Conservation (phyloP, 2,888 invertebrate species). For the Pammene aurita region DNA sequence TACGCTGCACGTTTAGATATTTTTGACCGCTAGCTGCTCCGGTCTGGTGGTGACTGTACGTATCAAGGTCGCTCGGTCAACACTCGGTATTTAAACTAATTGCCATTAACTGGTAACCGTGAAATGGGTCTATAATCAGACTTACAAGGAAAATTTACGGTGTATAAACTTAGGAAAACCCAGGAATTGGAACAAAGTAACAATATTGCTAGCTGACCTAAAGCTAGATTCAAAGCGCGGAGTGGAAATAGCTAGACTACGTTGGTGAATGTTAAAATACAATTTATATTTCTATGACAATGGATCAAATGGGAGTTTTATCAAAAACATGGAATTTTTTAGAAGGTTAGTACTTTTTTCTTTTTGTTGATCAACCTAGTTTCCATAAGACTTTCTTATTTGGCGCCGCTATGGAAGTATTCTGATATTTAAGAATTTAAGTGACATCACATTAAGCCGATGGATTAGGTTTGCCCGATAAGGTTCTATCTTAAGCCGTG, state of each 20-base stretch:
- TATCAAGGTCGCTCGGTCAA: slow-evolving; percentile 33
- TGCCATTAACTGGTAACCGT: slow-evolving; percentile 37
- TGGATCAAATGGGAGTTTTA: slow-evolving; percentile 4
- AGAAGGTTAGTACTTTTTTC: slow-evolving; percentile 24
- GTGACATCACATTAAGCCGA: not conserved
- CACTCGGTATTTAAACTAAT: slow-evolving; percentile 16
- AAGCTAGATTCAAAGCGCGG: not conserved
- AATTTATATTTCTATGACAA: slow-evolving; percentile 8
- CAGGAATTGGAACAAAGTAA: slow-evolving; percentile 15
- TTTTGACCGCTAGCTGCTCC: too few species aligned
- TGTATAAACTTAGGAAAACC: slow-evolving; percentile 13
- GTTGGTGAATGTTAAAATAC: too few species aligned
- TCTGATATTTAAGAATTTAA: not conserved
- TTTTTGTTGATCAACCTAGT: slow-evolving; percentile 29
- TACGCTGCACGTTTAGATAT: too few species aligned
- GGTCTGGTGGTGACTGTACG: too few species aligned
- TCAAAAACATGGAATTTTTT: slow-evolving; percentile 9
- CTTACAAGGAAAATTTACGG: slow-evolving; percentile 36
- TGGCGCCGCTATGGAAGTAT: not conserved
- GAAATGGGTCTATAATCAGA: slow-evolving; percentile 23
- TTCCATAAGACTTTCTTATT: slow-evolving; percentile 18
- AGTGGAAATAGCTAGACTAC: too few species aligned
- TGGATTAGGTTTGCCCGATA: slow-evolving; percentile 19
- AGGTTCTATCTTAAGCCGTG: slow-evolving; percentile 12
- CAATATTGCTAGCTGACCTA: not conserved